These are phyloP conservation scores for Campopleginae sp. DNA, from an alignment of 2,888 invertebrate species.

Conservation along the genomic window DNA sequence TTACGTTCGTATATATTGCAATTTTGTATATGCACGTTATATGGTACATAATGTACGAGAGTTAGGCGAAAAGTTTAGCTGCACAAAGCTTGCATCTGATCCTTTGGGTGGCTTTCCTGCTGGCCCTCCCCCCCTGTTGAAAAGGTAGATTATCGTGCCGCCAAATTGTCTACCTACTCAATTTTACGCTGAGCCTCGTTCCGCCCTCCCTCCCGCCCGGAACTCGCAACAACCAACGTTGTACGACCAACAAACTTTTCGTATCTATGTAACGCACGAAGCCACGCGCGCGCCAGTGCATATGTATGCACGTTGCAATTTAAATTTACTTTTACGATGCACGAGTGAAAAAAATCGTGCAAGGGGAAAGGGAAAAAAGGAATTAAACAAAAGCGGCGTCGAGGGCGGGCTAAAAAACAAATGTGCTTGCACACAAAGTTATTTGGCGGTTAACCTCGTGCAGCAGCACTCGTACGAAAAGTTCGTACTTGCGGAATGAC, in stretches of 20 bases:
- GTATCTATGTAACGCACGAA: constrained; percentile 34
- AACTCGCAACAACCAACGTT: constrained; percentile 29
- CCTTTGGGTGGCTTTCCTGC: neutral
- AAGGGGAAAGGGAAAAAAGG: constrained; percentile 8
- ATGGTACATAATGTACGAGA: constrained; percentile 38
- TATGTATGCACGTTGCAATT: constrained; percentile 7
- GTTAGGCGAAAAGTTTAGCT: constrained; percentile 57
- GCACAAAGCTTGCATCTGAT: constrained; percentile 51
- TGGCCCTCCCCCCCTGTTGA: neutral
- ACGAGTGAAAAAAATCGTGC: neutral
- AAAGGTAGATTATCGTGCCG: constrained; percentile 62
- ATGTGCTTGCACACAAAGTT: constrained; percentile 44
- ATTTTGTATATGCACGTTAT: constrained; percentile 29
- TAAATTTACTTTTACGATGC: constrained; percentile 46
- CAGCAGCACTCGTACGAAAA: neutral
- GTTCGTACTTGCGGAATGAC: constrained; percentile 5
- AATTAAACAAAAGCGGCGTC: constrained; percentile 16
- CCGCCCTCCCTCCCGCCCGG: constrained; percentile 5
- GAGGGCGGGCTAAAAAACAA: constrained; percentile 20
- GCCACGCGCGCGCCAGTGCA: neutral
- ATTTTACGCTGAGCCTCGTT: constrained; percentile 58
- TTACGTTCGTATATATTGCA: constrained; percentile 37
- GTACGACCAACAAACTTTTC: constrained; percentile 59
- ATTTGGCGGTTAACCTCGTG: constrained; percentile 27
- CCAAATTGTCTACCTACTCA: constrained; percentile 64